Conservation (phyloP, 2,888 invertebrate genomes). For the Creontiades dilutus region DNA sequence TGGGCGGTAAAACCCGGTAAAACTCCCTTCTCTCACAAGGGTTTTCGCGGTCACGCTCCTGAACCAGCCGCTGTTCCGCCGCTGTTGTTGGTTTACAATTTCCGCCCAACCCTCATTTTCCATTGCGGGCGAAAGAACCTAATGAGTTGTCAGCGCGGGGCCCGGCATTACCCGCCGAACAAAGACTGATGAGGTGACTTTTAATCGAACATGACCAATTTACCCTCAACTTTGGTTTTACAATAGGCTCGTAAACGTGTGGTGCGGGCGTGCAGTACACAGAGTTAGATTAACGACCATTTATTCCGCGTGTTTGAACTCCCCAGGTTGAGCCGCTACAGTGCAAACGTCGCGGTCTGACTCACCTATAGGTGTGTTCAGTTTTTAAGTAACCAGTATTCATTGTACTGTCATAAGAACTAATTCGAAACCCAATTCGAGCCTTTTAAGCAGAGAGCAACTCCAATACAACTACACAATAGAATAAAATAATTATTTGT, state of each 20-base stretch:
- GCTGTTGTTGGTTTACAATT: constrained; percentile 65
- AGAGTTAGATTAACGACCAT: constrained; percentile 3
- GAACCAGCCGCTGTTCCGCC: constrained; percentile 31
- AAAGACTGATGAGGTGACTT: constrained; percentile 67
- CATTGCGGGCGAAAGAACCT: constrained; percentile 46
- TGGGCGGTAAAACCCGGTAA: constrained; percentile 3
- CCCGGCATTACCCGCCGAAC: constrained; percentile 18
- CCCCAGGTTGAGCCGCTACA: not conserved
- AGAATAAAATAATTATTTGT: too few relatives aligned
- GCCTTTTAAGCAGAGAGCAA: too few relatives aligned
- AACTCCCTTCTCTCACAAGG: constrained; percentile 19
- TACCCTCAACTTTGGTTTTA: constrained; percentile 8
- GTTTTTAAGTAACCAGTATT: too few relatives aligned
- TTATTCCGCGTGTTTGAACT: not conserved
- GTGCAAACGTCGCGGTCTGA: not conserved
- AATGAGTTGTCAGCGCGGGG: constrained; percentile 56
- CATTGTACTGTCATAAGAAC: too few relatives aligned
- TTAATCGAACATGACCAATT: constrained; percentile 61
- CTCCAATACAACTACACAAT: too few relatives aligned
- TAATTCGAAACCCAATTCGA: too few relatives aligned
- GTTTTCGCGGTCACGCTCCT: constrained; percentile 29
- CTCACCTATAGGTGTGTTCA: too few relatives aligned
- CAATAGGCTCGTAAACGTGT: constrained; percentile 22
- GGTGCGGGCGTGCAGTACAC: not conserved
- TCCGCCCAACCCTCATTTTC: constrained; percentile 48